Conservation (phyloP, 1,140 invertebrate genomes). For the Bombyx mandarina region DNA sequence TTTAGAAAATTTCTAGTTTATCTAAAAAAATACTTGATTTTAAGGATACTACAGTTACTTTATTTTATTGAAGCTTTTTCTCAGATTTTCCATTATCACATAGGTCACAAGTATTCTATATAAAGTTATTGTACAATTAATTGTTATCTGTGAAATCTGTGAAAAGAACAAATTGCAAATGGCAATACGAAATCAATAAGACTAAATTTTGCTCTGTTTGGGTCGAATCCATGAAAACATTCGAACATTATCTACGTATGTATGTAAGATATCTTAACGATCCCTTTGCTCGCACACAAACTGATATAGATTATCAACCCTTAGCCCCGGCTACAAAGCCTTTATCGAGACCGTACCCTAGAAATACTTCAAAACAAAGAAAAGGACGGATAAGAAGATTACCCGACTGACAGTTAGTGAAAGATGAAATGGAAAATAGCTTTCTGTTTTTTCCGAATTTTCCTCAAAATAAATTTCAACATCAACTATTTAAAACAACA, state of each 20-base stretch:
- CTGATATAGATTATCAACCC: conserved; percentile 50
- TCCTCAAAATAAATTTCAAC: background rate
- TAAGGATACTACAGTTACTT: too few species aligned
- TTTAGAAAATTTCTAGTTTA: too few species aligned
- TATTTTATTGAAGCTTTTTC: background rate
- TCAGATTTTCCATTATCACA: background rate
- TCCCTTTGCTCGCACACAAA: conserved; percentile 33
- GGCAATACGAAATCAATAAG: background rate
- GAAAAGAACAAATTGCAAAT: background rate
- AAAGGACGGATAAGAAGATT: conserved; percentile 43
- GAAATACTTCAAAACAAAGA: conserved; percentile 48
- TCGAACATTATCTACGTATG: conserved; percentile 5
- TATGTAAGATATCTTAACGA: conserved; percentile 21
- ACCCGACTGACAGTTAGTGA: conserved; percentile 25
- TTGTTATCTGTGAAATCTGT: background rate
- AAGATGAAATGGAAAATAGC: conserved; percentile 27
- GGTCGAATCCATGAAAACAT: conserved; percentile 5
- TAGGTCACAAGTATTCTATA: background rate
- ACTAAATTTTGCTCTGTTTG: conserved; percentile 11
- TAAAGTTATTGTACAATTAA: background rate
- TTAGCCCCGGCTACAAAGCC: conserved; percentile 30
- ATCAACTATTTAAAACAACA: too few species aligned
- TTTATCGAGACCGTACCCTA: conserved; percentile 31
- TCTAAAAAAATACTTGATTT: too few species aligned
- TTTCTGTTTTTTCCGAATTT: conserved; percentile 9